Conservation (phyloP, 2,797 vertebrate genomes). For the Petrocephalus sullivani region DNA sequence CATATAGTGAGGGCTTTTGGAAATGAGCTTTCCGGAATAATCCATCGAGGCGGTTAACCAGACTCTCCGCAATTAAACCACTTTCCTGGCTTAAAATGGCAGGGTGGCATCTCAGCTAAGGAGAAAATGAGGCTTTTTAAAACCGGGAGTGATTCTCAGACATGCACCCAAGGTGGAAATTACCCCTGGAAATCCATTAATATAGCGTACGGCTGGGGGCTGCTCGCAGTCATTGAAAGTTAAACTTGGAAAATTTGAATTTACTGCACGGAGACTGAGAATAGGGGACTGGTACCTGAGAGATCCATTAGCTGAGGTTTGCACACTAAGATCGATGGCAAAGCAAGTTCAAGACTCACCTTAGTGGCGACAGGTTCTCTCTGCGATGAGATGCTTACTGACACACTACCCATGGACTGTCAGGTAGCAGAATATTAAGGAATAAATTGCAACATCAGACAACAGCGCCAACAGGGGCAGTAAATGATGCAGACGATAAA, state of each 20-base stretch:
- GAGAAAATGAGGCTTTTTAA: slow-evolving; percentile 6
- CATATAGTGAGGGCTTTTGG: background rate
- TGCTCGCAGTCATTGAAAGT: background rate
- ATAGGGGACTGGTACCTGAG: background rate
- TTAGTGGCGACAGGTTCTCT: background rate
- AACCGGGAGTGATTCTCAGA: background rate
- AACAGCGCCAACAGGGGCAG: background rate
- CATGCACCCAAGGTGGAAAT: background rate
- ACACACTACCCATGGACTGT: background rate
- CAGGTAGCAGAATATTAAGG: background rate
- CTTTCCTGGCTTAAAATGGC: background rate
- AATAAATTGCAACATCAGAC: background rate
- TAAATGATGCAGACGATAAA: background rate
- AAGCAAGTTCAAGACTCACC: background rate
- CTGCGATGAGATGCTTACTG: background rate
- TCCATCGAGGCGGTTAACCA: slow-evolving; percentile 7
- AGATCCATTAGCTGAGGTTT: slow-evolving; percentile 11
- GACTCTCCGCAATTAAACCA: slow-evolving; percentile 6
- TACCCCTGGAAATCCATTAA: slow-evolving; percentile 9
- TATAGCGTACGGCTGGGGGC: background rate
- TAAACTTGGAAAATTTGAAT: slow-evolving; percentile 18
- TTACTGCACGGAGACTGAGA: background rate
- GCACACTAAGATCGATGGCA: background rate
- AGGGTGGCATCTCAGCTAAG: background rate
- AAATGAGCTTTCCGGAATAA: slow-evolving; percentile 1